phyloP scores from a whole-genome alignment of 1,140 invertebrate genomes.

The Ectropis grisescens region DNA sequence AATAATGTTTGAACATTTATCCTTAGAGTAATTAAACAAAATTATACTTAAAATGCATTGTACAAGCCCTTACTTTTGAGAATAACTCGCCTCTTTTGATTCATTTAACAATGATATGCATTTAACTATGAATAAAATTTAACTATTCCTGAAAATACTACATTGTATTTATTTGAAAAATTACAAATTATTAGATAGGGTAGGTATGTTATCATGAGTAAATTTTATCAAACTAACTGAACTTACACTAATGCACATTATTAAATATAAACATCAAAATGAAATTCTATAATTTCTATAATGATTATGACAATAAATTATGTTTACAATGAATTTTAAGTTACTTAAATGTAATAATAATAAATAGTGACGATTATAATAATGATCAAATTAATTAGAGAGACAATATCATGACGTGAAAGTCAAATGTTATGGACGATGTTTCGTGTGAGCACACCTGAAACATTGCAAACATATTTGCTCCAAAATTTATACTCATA shows the following conservation, averaged over 20 bases:
- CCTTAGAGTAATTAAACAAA: constrained; percentile 55
- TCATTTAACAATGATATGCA: constrained; percentile 31
- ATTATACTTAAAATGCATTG: constrained; percentile 58
- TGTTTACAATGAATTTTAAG: constrained; percentile 47
- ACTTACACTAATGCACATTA: constrained; percentile 61
- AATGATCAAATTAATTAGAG: constrained; percentile 63
- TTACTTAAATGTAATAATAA: constrained; percentile 68
- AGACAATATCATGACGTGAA: constrained; percentile 60
- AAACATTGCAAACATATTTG: no score
- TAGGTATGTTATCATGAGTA: constrained; percentile 19
- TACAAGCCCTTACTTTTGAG: constrained; percentile 30
- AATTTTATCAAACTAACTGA: constrained; percentile 48
- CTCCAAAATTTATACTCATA: no score
- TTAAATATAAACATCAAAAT: constrained; percentile 61
- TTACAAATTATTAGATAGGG: constrained; percentile 14
- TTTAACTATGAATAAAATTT: constrained; percentile 58
- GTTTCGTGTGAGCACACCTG: constrained; percentile 7
- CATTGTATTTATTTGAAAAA: constrained; percentile 18
- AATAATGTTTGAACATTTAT: constrained; percentile 61
- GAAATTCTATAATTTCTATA: constrained; percentile 60
- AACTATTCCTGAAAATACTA: constrained; percentile 54
- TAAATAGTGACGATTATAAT: constrained; percentile 62
- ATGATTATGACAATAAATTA: constrained; percentile 63
- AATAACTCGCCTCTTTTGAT: constrained; percentile 17
- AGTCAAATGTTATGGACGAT: constrained; percentile 16